phyloP scores from a whole-genome alignment of 2,797 vertebrate genomes.

The Aselliscus stoliczkanus region DNA sequence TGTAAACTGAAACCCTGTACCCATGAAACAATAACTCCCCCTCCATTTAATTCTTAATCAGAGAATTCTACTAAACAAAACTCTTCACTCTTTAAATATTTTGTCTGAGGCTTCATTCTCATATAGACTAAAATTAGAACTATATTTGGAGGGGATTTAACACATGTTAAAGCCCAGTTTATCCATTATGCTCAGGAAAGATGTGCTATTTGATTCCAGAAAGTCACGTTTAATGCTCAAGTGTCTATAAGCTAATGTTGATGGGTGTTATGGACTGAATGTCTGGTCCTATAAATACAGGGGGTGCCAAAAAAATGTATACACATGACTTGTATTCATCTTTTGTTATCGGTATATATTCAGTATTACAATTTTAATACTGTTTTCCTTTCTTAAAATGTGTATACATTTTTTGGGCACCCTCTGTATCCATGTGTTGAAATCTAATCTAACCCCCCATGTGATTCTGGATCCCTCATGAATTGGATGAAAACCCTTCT shows the following conservation, averaged over 20 bases:
- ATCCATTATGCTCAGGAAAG: neutral
- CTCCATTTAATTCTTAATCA: neutral
- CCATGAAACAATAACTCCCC: neutral
- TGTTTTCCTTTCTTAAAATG: too few relatives aligned
- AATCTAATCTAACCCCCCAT: neutral
- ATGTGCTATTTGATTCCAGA: neutral
- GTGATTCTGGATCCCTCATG: neutral
- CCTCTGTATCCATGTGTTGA: neutral
- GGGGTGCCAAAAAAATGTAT: too few relatives aligned
- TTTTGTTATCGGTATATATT: too few relatives aligned
- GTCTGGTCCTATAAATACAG: neutral
- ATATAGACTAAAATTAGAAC: neutral
- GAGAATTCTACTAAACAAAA: neutral
- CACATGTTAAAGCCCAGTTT: neutral
- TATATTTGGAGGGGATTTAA: neutral
- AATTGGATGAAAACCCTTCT: neutral
- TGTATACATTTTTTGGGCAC: too few relatives aligned
- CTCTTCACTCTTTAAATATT: neutral
- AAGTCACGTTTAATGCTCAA: neutral
- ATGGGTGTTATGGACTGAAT: neutral
- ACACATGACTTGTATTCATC: too few relatives aligned
- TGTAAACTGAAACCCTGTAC: neutral
- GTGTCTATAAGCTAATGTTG: neutral
- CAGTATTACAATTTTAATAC: too few relatives aligned
- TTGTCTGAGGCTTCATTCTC: neutral